Evolutionary conservation across 2,888 invertebrate species (phyloP).

Genomic region (Hydraecia micacea): DNA sequence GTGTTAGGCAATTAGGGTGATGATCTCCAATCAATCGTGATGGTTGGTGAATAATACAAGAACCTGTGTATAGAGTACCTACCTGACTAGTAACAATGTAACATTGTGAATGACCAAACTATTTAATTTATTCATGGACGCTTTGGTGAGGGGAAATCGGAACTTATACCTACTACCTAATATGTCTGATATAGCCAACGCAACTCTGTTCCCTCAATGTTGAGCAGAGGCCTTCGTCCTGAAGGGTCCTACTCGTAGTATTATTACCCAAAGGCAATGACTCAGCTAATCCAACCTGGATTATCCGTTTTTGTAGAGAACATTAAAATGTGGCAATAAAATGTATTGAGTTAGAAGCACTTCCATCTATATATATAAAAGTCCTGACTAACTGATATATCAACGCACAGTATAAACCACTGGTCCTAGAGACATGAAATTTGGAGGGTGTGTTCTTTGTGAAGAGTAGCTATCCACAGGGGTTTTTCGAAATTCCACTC

Average conservation of each 20-base stretch:
- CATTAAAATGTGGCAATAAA: neutral
- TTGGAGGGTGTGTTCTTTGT: too few relatives aligned
- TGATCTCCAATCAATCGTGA: neutral
- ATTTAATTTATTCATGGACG: neutral
- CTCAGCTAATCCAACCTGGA: neutral
- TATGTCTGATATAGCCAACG: too few relatives aligned
- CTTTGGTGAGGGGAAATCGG: neutral
- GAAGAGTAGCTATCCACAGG: too few relatives aligned
- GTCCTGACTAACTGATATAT: too few relatives aligned
- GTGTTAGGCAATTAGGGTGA: too few relatives aligned
- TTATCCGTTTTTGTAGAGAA: neutral
- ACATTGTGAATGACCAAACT: neutral
- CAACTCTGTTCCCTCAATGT: neutral
- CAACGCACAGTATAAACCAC: too few relatives aligned
- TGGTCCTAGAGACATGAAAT: too few relatives aligned
- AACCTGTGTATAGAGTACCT: neutral
- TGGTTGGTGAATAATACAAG: neutral
- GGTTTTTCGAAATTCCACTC: too few relatives aligned
- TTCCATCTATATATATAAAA: neutral
- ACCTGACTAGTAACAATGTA: neutral
- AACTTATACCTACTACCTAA: neutral
- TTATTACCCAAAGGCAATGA: neutral
- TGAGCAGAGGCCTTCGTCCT: neutral
- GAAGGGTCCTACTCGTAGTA: neutral
- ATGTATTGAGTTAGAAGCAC: neutral